Evolutionary conservation across 1,140 invertebrate species (phyloP).

Genomic region (Lethocerus indicus): DNA sequence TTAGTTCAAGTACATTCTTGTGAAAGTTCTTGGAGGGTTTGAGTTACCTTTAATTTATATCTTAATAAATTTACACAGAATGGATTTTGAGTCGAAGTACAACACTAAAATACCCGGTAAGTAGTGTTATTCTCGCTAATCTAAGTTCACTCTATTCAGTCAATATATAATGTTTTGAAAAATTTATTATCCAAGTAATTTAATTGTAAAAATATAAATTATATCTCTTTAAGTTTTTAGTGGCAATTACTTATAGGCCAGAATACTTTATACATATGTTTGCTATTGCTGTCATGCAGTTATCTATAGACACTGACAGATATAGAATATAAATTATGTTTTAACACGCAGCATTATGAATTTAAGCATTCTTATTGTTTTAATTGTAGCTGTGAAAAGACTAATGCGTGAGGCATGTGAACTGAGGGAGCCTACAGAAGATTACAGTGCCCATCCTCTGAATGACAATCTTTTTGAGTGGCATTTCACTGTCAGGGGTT

Average conservation of each 20-base stretch:
- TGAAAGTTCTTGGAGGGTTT: too few species aligned
- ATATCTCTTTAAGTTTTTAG: too few species aligned
- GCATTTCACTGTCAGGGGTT: slow-evolving; percentile 91
- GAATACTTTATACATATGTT: too few species aligned
- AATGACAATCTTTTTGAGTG: slow-evolving; percentile 96
- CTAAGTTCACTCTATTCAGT: too few species aligned
- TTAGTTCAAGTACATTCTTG: too few species aligned
- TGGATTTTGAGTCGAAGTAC: slow-evolving; percentile 18
- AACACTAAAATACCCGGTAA: slow-evolving; percentile 19
- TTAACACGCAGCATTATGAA: background rate
- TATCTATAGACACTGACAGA: background rate
- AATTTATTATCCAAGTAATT: slow-evolving; percentile 1
- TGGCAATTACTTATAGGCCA: too few species aligned
- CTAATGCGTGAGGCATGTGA: slow-evolving; percentile 87
- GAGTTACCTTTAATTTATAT: too few species aligned
- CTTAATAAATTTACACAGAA: slow-evolving; percentile 3
- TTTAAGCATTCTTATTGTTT: background rate
- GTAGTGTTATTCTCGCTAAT: background rate
- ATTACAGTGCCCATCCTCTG: slow-evolving; percentile 78
- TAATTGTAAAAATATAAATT: background rate
- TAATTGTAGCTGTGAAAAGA: slow-evolving; percentile 66
- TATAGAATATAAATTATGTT: background rate
- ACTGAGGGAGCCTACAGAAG: slow-evolving; percentile 65
- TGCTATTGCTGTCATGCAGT: background rate
- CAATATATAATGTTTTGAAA: slow-evolving; percentile 1